Evolutionary conservation across 2,888 invertebrate species (phyloP).

Genomic region (Matsumyia berberina): DNA sequence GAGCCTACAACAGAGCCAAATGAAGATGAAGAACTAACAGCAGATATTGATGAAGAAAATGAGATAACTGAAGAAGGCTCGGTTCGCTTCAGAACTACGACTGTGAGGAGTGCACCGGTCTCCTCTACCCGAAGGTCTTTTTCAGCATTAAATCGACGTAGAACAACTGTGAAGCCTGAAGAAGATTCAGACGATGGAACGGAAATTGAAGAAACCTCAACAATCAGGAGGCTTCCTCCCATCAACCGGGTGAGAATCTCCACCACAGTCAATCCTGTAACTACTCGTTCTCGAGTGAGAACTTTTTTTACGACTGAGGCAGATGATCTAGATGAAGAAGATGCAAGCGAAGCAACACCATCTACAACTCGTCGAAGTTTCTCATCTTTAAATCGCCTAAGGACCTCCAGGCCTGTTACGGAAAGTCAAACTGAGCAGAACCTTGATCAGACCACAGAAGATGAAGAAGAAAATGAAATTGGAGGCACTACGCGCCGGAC

Average conservation of each 20-base stretch:
- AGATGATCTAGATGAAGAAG: conserved; percentile 76
- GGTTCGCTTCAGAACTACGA: conserved; percentile 78
- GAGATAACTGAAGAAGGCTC: conserved; percentile 48
- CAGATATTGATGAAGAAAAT: conserved; percentile 72
- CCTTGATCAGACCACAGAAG: conserved; percentile 75
- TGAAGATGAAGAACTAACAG: conserved; percentile 66
- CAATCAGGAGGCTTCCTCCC: neutral
- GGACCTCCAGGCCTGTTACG: neutral
- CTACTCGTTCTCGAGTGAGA: conserved; percentile 18
- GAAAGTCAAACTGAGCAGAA: conserved; percentile 51
- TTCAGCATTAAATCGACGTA: neutral
- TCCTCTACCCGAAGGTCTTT: conserved; percentile 11
- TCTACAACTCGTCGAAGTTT: conserved; percentile 44
- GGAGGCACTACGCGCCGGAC: neutral
- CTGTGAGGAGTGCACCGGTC: neutral
- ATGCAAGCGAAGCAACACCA: neutral
- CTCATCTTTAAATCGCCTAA: conserved; percentile 31
- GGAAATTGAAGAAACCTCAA: conserved; percentile 20
- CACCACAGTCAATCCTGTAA: neutral
- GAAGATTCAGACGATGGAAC: conserved; percentile 63
- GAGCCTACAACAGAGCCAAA: conserved; percentile 14
- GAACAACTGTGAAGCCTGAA: conserved; percentile 5
- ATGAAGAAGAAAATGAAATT: conserved; percentile 46
- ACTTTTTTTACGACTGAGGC: conserved; percentile 52
- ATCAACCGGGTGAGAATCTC: neutral